Evolutionary conservation across 2,888 invertebrate species (phyloP).

Genomic region (Mythimna vitellina): DNA sequence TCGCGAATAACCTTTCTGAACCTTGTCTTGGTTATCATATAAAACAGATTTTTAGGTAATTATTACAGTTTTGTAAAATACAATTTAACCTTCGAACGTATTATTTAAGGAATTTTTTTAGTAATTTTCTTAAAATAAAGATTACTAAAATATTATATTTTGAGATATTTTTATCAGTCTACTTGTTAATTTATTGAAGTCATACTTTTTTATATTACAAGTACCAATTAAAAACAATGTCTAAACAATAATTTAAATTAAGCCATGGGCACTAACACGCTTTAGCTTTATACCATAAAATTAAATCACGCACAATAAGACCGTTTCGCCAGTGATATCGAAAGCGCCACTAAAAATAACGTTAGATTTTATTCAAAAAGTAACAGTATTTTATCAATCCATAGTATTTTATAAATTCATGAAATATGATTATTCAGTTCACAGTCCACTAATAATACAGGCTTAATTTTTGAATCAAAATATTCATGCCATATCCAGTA

Average conservation of each 20-base stretch:
- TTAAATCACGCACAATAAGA: constrained; percentile 15
- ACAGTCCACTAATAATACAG: not conserved
- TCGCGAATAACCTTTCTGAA: not conserved
- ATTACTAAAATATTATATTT: not conserved
- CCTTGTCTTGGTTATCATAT: not conserved
- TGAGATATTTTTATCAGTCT: not conserved
- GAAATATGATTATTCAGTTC: not conserved
- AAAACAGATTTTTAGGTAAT: not conserved
- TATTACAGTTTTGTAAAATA: too few species aligned
- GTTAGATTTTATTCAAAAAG: not conserved
- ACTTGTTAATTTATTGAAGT: not conserved
- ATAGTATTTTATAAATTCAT: not conserved
- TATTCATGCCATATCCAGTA: not conserved
- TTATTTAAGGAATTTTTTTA: not conserved
- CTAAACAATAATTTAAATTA: not conserved
- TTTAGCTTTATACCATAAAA: constrained; percentile 17
- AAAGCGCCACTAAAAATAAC: constrained; percentile 1
- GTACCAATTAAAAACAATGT: too few species aligned
- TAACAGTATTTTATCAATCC: not conserved
- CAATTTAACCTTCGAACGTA: not conserved
- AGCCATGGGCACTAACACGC: not conserved
- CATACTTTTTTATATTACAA: too few species aligned
- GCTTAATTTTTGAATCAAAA: not conserved
- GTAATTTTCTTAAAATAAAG: not conserved
- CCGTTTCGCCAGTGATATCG: not conserved